Evolutionary conservation across 2,113 vertebrate genomes (phyloP), one percentile per base, ranked within the genome.

Genomic region (Uria lomvia): DNA sequence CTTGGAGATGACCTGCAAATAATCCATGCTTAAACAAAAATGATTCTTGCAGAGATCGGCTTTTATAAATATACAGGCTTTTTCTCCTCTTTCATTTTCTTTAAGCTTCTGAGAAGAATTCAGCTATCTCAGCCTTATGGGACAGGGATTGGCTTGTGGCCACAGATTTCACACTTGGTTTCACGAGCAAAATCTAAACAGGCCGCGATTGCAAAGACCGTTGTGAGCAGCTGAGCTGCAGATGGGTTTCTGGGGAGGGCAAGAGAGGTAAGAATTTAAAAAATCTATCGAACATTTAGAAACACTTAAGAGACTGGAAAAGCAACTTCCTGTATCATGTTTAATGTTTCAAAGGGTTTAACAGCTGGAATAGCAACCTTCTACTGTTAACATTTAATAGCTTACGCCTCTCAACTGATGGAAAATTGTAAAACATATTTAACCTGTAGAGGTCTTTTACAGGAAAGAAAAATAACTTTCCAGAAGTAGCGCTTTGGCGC

Each of bases 291-390:
- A 84, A 92, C 55, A 88, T 94, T 92, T 58, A 85, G 90, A 97
- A 93, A 53, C 62, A 76, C 82, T 96, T 88, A 29, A 29, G 70
- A 83, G 78, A 66, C 82, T 86, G 66, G 43, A 90, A 97, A 94
- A 68, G 84, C 90, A 92, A 80, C 88, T 96, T 97, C 91, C 96
- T 95, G 81, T 32, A 68, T 18, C 59, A 58, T 1, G 1, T 81
- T 91, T 89, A 75, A 81, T 22, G 43, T 86, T 96, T 66, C 49
- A 72, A 97, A 86, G 1, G 8, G 30, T 95, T 96, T 96, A 95
- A 87, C 97, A 98, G 97, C 96, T 98, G 97, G 96, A 98, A 97
- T 76, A 91, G 85, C 93, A 97, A 95, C 67, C 56, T 78, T 91
- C 86, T 32, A 38, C 88, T 81, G 82, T 67, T 97, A 96, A 91